Evolutionary conservation across 2,888 invertebrate genomes (phyloP).

Genomic region (Plutella xylostella): DNA sequence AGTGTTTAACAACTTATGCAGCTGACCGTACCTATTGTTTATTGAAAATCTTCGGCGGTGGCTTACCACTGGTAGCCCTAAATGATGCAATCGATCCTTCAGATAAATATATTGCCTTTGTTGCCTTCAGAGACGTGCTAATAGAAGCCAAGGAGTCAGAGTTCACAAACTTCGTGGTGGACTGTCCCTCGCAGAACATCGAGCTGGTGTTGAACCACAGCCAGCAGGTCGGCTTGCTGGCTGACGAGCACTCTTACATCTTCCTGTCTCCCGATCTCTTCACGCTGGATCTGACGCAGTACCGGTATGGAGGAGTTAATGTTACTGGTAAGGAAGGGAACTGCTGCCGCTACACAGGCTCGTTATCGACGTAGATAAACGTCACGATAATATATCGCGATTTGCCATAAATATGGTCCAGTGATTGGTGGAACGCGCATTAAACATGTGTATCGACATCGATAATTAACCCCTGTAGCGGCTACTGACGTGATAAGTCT

Average conservation of each 20-base stretch:
- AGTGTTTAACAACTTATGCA: too few relatives aligned
- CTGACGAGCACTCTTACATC: conserved; percentile 81
- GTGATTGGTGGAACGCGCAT: too few relatives aligned
- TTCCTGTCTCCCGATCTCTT: conserved; percentile 85
- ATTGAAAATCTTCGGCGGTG: too few relatives aligned
- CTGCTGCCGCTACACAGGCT: too few relatives aligned
- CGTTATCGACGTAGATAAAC: too few relatives aligned
- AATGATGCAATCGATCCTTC: not conserved
- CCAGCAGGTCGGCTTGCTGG: conserved; percentile 87
- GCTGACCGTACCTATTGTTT: too few relatives aligned
- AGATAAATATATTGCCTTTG: not conserved
- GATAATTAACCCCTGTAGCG: too few relatives aligned
- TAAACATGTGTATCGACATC: too few relatives aligned
- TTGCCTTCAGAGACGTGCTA: conserved; percentile 70
- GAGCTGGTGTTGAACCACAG: conserved; percentile 70
- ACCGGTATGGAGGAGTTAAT: conserved; percentile 84
- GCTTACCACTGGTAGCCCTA: not conserved
- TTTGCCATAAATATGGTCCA: too few relatives aligned
- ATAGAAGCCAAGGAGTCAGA: conserved; percentile 76
- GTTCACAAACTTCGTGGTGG: conserved; percentile 79
- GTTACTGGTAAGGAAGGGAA: too few relatives aligned
- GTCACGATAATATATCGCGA: too few relatives aligned
- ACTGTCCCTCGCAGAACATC: conserved; percentile 73
- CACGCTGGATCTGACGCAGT: conserved; percentile 80
- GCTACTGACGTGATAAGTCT: too few relatives aligned